A percentile compares a stretch with the other conserved stretches of the same genome.
Conservation (phyloP, 2,888 invertebrate species). For the Unio pictorum region DNA sequence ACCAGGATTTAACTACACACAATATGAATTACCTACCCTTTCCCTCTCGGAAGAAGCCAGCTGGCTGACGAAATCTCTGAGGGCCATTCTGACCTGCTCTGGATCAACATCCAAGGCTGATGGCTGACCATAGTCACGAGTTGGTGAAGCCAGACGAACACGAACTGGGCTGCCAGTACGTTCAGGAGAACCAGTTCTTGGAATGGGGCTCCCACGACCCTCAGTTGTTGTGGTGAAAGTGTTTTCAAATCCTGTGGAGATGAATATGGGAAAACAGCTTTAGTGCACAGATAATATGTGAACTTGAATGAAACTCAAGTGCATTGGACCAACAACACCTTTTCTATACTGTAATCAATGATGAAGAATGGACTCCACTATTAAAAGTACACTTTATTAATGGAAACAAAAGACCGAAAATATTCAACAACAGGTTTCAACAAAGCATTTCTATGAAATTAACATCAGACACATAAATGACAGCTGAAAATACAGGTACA, state of each 20-base stretch:
- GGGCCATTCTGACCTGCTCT: constrained; percentile 90
- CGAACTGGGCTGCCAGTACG: constrained; percentile 58
- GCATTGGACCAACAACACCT: no score
- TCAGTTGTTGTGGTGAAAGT: constrained; percentile 71
- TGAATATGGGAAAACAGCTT: background rate
- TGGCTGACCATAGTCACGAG: constrained; percentile 39
- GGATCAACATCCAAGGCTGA: constrained; percentile 88
- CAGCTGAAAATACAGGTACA: no score
- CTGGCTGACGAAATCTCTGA: constrained; percentile 92
- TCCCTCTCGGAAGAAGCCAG: constrained; percentile 93
- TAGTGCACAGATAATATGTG: background rate
- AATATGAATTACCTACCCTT: constrained; percentile 76
- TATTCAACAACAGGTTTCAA: no score
- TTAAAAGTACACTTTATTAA: no score
- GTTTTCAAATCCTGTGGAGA: constrained; percentile 67
- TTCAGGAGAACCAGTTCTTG: constrained; percentile 68
- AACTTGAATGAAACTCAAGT: background rate
- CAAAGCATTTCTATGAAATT: no score
- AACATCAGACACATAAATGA: no score
- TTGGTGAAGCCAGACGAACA: constrained; percentile 46
- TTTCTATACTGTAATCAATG: no score
- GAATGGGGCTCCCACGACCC: constrained; percentile 69
- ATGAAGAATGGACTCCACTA: no score
- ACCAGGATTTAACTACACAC: no score
- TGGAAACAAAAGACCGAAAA: no score